Evolutionary conservation across 2,888 invertebrate genomes (phyloP), one percentile per base, ranked within the genome.

Genomic region (Caenorhabditis wallacei): DNA sequence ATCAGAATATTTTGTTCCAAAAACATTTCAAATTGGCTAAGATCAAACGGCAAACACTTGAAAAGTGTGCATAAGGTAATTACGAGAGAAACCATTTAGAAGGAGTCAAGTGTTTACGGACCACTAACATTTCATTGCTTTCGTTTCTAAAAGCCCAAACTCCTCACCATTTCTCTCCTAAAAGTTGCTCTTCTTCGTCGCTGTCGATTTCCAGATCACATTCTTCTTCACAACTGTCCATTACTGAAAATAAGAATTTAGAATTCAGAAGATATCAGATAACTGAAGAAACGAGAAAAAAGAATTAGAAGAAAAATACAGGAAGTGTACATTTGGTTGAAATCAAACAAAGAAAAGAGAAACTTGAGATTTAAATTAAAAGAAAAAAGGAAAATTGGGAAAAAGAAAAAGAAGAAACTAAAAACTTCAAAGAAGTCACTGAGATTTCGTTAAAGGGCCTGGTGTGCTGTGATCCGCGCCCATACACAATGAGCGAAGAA

Each of bases 121-220:
- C 53, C 63, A 37, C 61, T 40, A 40, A 37, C 40, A 56, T 66
- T 66, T 66, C 66, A 53, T 66, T 40, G 53, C 56, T 18, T 20
- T 30, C 37, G 24, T 30, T 1, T 48, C n/a, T 46, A 11, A 59
- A 59, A 18, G 37, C 59, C 16, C 40, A 40, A 30, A 11, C 2
- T 5, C 72, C 86, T 63, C n/a, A 86, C 86, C 85, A 85, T 63
- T 86, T 86, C 37, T 81, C 84, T 11, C 81, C 86, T n/a, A 70
- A 59, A 68, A 66, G 56, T 69, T 80, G 74, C 2, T 81, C 70
- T 22, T 86, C 86, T 56, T 86, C 86, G 71, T 86, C 86, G 56
- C 85, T 85, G 63, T 86, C 86, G 7, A 81, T 63, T 11, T 84
- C 83, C 43, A 74, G 59, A 40, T 69, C 71, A 10, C 82, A 83